These are phyloP conservation scores for Latheticus oryzae DNA, from an alignment of 2,888 invertebrate genomes.

Conservation along the genomic window DNA sequence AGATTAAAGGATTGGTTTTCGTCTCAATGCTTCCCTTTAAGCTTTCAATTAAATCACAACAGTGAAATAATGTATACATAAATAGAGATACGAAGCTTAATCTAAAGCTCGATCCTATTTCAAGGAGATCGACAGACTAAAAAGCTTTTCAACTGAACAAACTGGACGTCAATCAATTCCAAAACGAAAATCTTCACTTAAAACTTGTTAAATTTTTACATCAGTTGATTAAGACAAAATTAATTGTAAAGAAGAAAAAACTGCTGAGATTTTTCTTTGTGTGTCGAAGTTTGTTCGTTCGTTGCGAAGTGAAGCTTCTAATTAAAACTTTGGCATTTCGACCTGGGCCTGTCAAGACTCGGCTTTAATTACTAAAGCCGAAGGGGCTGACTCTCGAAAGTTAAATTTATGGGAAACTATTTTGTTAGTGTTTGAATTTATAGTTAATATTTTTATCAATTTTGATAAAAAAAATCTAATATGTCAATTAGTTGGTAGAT, in stretches of 20 bases:
- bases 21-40: conserved; percentile 6
- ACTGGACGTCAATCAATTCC: conserved; percentile 13
- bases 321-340: conserved; percentile 18
- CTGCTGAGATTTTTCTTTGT: neutral
- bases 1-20: conserved; percentile 20
- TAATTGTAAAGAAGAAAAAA: neutral
- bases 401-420: no score
- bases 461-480: no score
- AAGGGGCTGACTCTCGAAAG: no score
- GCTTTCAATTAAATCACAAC: conserved; percentile 11
- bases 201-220: neutral
- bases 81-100: conserved; percentile 14
- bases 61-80: conserved; percentile 16
- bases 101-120: conserved; percentile 8
- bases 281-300: no score
- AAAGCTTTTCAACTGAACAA: conserved; percentile 14
- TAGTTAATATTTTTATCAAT: no score
- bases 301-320: conserved; percentile 4
- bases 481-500: no score
- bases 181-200: neutral
- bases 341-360: conserved; percentile 8
- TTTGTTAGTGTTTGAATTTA: no score
- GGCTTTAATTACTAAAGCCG: conserved; percentile 10
- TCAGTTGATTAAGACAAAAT: neutral
- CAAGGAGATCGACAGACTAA: conserved; percentile 10